Conservation (phyloP, 2,797 vertebrate genomes). For the Chelmon rostratus region DNA sequence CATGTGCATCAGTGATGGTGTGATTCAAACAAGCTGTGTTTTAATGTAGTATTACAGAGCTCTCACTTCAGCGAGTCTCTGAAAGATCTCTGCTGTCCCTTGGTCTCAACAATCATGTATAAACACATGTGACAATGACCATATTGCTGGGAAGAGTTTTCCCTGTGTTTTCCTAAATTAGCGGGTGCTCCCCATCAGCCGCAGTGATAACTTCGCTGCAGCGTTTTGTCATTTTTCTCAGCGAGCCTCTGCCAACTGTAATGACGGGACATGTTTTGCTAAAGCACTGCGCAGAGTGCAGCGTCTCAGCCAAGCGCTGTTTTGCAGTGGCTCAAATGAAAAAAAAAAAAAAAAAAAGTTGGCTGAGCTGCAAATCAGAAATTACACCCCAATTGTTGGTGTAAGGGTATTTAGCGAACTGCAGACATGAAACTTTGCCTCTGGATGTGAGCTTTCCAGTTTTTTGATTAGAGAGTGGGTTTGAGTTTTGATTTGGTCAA, state of each 20-base stretch:
- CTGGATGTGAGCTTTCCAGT: constrained; percentile 73
- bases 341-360: constrained; percentile 42
- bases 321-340: constrained; percentile 57
- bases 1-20: constrained; percentile 1
- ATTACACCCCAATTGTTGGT: constrained; percentile 78
- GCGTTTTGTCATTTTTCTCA: constrained; percentile 58
- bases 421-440: constrained; percentile 76
- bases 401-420: constrained; percentile 75
- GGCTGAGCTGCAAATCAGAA: constrained; percentile 76
- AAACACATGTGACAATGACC: neutral
- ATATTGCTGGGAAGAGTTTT: constrained; percentile 8
- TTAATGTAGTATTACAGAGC: constrained; percentile 7
- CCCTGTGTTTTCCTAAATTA: constrained; percentile 3
- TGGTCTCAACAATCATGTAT: neutral
- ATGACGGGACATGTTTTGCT: constrained; percentile 68
- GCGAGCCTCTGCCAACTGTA: constrained; percentile 57
- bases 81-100: neutral
- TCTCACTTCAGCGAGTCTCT: neutral
- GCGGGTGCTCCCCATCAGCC: constrained; percentile 42
- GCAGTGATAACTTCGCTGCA: constrained; percentile 54
- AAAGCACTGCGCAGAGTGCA: constrained; percentile 37
- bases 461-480: constrained; percentile 84
- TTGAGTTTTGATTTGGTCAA: constrained; percentile 84
- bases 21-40: constrained; percentile 24
- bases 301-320: constrained; percentile 39